phyloP scores from a whole-genome alignment of 2,113 vertebrate species.

The Carlito syrichta region DNA sequence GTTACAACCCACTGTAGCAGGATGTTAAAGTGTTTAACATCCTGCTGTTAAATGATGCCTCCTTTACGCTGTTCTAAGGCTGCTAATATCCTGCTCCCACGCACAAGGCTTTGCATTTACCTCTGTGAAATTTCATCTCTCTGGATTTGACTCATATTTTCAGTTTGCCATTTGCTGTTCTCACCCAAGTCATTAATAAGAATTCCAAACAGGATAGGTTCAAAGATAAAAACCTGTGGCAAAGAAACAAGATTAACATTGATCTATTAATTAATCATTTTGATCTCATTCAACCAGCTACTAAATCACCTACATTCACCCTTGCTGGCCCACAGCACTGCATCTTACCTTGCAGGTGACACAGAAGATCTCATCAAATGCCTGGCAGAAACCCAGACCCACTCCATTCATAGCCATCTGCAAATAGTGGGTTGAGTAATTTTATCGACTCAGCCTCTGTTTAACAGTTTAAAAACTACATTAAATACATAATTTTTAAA shows the following conservation, averaged over 20 bases:
- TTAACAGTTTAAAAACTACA: not conserved
- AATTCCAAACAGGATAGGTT: not conserved
- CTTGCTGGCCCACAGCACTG: not conserved
- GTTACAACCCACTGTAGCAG: not conserved
- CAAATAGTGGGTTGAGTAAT: not conserved
- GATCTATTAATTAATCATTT: not conserved
- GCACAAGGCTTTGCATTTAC: not conserved
- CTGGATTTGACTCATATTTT: not conserved
- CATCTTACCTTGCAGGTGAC: not conserved
- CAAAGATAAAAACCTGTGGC: not conserved
- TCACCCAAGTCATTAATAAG: constrained; percentile 25
- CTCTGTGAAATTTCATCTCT: not conserved
- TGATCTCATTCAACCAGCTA: not conserved
- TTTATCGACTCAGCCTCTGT: not conserved
- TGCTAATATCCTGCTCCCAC: not conserved
- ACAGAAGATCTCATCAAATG: not conserved
- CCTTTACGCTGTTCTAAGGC: not conserved
- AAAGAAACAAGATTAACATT: not conserved
- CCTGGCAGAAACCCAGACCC: not conserved
- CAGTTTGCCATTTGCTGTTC: not conserved
- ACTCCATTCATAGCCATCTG: not conserved
- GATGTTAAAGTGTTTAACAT: not conserved
- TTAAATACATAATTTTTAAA: not conserved
- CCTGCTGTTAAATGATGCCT: constrained; percentile 12
- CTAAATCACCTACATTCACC: not conserved